Evolutionary conservation across 2,797 vertebrate genomes (phyloP), one percentile per base, ranked within the genome.

Genomic region (Bradypodion ventrale): DNA sequence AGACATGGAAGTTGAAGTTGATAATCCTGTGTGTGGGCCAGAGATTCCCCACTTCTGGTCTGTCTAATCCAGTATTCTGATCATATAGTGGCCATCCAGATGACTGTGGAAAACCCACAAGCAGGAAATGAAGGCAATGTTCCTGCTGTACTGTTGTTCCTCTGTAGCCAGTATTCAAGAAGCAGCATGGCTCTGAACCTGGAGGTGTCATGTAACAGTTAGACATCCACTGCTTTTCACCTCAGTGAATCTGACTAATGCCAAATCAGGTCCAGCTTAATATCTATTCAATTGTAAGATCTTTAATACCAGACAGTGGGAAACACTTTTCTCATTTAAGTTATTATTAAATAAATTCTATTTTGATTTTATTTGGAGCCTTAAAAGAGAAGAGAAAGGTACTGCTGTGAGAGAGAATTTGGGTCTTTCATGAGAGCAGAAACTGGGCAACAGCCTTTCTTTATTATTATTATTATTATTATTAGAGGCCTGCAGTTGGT

Each of bases 401-500:
- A 27, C 0, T 0, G 49, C n/a, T 29, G 5, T 0, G 25, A 78
- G 13, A 65, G 81, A 89, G 86, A 83, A 75, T 81, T 80, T 8
- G 74, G 78, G 4, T 42, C 87, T 84, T 89, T 80, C 42, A 37
- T 0, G 21, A 77, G 66, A 8, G 87, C 72, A 70, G 89, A 29
- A 77, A 60, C 82, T 1, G 0, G 0, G 70, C 81, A 73, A 32
- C 0, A 0, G 79, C 63, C 77, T 80, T 81, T 60, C 88, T 92
- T 93, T 93, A 90, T n/a, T n/a, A n/a, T n/a, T n/a, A n/a, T n/a
- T n/a, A n/a, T n/a, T n/a, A n/a, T n/a, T n/a, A 90, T 93, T 94
- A 89, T 90, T 80, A 0, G 77, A 90, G 87, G 83, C 82, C 88
- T 93, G 75, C 0, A 13, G 91, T 93, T 56, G 78, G 87, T 89